Evolutionary conservation across 2,888 invertebrate genomes (phyloP), one percentile per base, ranked within the genome.

Genomic region (Ornithoptera alexandrae): DNA sequence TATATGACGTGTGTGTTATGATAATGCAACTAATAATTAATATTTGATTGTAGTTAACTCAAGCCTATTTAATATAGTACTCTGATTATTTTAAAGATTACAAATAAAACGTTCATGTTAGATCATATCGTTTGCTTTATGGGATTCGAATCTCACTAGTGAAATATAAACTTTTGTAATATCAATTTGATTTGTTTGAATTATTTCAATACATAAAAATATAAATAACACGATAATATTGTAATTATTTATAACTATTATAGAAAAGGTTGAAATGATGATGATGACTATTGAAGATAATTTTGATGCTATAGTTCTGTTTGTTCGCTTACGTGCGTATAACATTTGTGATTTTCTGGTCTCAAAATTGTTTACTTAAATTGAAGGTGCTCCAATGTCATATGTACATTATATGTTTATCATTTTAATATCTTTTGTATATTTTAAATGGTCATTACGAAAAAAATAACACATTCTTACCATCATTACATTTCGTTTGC

Each of bases 401-500:
- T 56, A 57, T 64, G n/a, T 68, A 30, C 57, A 8, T 46, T 56
- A 30, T 66, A 50, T 53, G 60, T 65, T 63, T 60, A 22, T 65
- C 10, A 20, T 63, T 62, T 61, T 59, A 59, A 50, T 62, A 42
- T 63, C 20, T 30, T 59, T 57, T 53, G 30, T 67, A 60, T 46
- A 56, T 70, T 63, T 69, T 67, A 64, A 70, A 67, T 42, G 20
- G 18, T 62, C 15, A 58, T 67, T 70, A 62, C 20, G 63, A 58
- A 61, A 64, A 22, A 30, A 67, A 63, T 15, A 17, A 50, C n/a
- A 63, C 60, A 42, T 70, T 67, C 66, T 70, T 67, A 66, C 39
- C 10, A 36, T 53, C 66, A 71, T 62, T 65, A 60, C 61, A 15
- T 58, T 15, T 71, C 63, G 68, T 74, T 75, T 74, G 70, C 60